These are phyloP conservation scores for Drosophila helvetica DNA, from an alignment of 2,888 invertebrate species.

Conservation along the genomic window DNA sequence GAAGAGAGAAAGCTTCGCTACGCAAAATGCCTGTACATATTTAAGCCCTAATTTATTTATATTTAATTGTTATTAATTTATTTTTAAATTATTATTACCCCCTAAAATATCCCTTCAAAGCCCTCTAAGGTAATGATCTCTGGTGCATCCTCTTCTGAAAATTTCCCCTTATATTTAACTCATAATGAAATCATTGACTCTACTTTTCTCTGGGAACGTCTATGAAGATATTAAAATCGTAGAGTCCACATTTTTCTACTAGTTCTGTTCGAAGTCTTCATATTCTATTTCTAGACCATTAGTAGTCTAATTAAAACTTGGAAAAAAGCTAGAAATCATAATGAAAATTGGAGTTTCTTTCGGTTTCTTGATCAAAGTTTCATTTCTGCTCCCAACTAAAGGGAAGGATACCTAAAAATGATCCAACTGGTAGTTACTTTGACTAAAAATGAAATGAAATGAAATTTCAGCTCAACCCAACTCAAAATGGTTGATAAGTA, in stretches of 20 bases:
- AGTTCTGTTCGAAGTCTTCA: not conserved
- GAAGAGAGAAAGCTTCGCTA: slow-evolving; percentile 61
- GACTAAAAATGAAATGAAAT: not conserved
- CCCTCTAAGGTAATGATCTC: not conserved
- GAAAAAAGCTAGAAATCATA: not conserved
- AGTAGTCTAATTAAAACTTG: too few species aligned
- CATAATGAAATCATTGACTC: not conserved
- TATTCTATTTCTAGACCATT: not conserved
- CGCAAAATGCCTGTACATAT: slow-evolving; percentile 75
- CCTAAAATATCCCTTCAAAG: not conserved
- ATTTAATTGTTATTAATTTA: slow-evolving; percentile 6
- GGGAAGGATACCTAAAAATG: not conserved
- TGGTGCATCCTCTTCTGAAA: not conserved
- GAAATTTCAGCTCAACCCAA: slow-evolving; percentile 1
- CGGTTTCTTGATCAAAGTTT: not conserved
- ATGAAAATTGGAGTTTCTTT: not conserved
- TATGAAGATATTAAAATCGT: too few species aligned
- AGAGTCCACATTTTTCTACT: not conserved
- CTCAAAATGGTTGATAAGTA: slow-evolving; percentile 1
- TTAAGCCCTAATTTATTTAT: slow-evolving; percentile 48
- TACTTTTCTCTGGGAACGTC: not conserved
- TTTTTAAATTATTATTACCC: not conserved
- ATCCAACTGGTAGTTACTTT: too few species aligned
- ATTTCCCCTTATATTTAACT: not conserved
- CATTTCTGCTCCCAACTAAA: not conserved